phyloP scores from a whole-genome alignment of 2,113 vertebrate genomes.

The Podarcis cretensis region DNA sequence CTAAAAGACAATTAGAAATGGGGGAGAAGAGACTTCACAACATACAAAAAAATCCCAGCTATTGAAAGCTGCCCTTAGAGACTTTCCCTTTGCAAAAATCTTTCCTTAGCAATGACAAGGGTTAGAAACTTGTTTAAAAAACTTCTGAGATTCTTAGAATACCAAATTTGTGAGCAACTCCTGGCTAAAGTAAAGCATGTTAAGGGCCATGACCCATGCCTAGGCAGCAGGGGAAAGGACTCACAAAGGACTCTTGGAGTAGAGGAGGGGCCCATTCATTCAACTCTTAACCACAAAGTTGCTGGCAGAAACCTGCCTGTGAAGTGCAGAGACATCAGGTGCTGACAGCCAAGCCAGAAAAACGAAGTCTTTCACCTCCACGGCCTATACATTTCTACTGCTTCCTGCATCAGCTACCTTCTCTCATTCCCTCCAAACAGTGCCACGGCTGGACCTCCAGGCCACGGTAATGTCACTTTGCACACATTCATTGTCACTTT shows the following conservation, averaged over 20 bases:
- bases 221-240: neutral
- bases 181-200: neutral
- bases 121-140: neutral
- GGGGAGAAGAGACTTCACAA: neutral
- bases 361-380: neutral
- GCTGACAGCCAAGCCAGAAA: neutral
- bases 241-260: neutral
- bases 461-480: neutral
- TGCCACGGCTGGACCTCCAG: neutral
- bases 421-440: neutral
- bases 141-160: neutral
- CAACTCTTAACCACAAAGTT: neutral
- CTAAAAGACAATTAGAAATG: neutral
- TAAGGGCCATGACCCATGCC: neutral
- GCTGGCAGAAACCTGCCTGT: neutral
- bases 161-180: neutral
- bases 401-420: no score
- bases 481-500: neutral
- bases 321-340: neutral
- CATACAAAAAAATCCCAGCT: neutral
- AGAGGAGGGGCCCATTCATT: neutral
- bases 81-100: neutral
- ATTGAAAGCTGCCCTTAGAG: neutral
- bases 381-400: neutral
- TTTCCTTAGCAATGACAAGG: neutral